Evolutionary conservation across 1,140 invertebrate genomes (phyloP), one percentile per base, ranked within the genome.

Genomic region (Papilio dardanus): DNA sequence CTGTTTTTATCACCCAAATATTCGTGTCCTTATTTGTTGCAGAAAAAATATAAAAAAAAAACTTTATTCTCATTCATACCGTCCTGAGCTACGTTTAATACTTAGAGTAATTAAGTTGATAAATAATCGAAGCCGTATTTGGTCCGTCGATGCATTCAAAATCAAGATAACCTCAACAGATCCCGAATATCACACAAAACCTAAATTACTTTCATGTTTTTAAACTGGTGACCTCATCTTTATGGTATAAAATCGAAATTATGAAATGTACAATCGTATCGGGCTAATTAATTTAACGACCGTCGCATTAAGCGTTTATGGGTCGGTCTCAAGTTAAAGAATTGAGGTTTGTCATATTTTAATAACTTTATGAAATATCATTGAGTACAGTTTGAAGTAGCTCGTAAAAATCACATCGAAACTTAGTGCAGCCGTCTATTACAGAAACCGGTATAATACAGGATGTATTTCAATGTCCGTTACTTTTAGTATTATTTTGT

Each of bases 241-340:
- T 68, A 21, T 35, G 3, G 35, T 37, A 37, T 68, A 68, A 68
- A 68, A 68, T 68, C 66, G 14, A 68, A 68, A 68, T 68, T 68
- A 66, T 66, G 62, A 68, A 68, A 68, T 68, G 35, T 68, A n/a
- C 35, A 68, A 68, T 40, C 66, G 4, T 16, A 68, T 68, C 35
- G 66, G n/a, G 19, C 66, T 68, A 42, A 68, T 68, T 68, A 68
- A 40, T 1, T 68, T 40, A 35, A 68, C 7, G 19, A 35, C 66
- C n/a, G 35, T 40, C 33, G 33, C 66, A 35, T 54, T 54, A 24
- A 54, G 50, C 21, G 19, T 10, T 54, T 54, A 54, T 54, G 19
- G 50, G 50, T 54, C 50, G 31, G 31, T 68, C 7, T 68, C 66
- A 35, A 24, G 19, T 68, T 24, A 68, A 68, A 68, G 54, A 58